These are phyloP conservation scores for Cyprinus carpio DNA, from an alignment of 2,113 vertebrate species.

Conservation along the genomic window DNA sequence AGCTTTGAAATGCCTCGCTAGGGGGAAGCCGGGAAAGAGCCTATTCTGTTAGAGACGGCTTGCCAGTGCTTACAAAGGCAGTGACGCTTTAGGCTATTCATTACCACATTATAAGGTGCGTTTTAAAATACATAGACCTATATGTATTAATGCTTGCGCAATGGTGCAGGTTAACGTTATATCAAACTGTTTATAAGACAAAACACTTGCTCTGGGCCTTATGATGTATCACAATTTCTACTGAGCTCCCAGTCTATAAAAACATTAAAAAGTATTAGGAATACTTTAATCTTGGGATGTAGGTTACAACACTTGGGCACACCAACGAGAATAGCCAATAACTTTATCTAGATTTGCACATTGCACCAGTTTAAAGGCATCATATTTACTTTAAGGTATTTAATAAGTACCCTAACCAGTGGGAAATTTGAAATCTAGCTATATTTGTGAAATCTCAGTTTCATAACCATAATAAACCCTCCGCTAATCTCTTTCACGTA, in stretches of 20 bases:
- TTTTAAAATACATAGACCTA: constrained; percentile 25
- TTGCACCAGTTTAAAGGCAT: not conserved
- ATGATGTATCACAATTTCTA: not conserved
- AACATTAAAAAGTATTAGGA: not conserved
- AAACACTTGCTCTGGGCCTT: not conserved
- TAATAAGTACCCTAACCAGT: not conserved
- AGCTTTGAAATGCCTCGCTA: constrained; percentile 88
- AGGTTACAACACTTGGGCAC: not conserved
- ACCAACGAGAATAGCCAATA: not conserved
- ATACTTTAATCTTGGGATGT: not conserved
- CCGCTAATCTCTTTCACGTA: not conserved
- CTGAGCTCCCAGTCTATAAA: not conserved
- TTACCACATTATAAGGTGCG: constrained; percentile 36
- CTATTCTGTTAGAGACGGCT: constrained; percentile 66
- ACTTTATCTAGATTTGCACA: not conserved
- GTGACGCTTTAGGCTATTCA: constrained; percentile 43
- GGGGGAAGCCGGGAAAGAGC: constrained; percentile 81
- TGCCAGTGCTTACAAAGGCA: constrained; percentile 56
- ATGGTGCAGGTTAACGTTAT: constrained; percentile 7
- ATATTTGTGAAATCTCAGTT: not conserved
- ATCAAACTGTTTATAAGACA: not conserved
- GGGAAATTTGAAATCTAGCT: not conserved
- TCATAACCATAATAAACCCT: not conserved
- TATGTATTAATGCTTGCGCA: constrained; percentile 19
- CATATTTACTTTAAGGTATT: not conserved